Conservation (phyloP, 2,113 vertebrate genomes). For the Patagioenas fasciata region DNA sequence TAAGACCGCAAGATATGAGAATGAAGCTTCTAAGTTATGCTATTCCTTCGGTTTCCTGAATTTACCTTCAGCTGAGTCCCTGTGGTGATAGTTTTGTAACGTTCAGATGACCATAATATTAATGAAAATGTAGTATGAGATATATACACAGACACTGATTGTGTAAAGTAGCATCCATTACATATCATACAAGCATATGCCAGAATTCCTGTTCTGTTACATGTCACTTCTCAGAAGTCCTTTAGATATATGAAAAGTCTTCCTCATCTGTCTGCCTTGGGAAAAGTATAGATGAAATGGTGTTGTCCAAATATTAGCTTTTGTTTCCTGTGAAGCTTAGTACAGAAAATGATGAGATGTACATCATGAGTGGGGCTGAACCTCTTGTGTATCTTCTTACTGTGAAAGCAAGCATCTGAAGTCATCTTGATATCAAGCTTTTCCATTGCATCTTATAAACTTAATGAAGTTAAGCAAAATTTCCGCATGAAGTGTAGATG, state of each 20-base stretch:
- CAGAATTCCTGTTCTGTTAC: neutral
- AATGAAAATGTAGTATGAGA: neutral
- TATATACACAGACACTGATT: neutral
- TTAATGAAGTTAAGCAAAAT: neutral
- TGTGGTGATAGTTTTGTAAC: neutral
- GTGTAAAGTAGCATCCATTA: neutral
- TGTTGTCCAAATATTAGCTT: neutral
- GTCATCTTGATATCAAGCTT: neutral
- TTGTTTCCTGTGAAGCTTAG: neutral
- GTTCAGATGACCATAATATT: neutral
- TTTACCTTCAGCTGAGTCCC: neutral
- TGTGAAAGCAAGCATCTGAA: neutral
- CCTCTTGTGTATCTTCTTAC: neutral
- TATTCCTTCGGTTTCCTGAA: neutral
- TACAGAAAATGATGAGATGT: neutral
- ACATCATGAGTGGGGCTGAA: neutral
- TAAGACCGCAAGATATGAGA: neutral
- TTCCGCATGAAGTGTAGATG: neutral
- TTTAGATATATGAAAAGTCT: neutral
- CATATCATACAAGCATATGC: neutral
- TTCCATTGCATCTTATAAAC: neutral
- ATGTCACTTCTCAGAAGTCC: neutral
- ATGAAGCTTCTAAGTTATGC: neutral
- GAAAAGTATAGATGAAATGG: neutral
- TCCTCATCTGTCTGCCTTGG: neutral